These are phyloP conservation scores for Catocala nupta DNA, from an alignment of 2,888 invertebrate genomes.

Conservation along the genomic window DNA sequence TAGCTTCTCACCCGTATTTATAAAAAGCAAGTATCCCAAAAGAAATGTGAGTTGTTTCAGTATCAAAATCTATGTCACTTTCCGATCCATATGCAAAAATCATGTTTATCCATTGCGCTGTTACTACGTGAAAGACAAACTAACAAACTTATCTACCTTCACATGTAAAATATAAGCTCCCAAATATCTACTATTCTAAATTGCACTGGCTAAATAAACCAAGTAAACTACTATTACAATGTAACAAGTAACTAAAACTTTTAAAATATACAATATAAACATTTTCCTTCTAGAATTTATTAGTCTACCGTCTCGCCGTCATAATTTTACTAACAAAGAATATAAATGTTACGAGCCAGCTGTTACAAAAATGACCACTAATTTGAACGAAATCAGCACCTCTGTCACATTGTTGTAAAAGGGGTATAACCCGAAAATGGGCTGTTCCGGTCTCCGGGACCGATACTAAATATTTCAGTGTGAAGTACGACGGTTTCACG, in stretches of 20 bases:
- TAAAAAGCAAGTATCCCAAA: too few relatives aligned
- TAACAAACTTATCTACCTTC: too few relatives aligned
- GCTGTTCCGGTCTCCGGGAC: slow-evolving; percentile 51
- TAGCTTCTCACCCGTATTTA: too few relatives aligned
- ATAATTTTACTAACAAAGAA: slow-evolving; percentile 24
- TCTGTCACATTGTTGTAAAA: slow-evolving; percentile 37
- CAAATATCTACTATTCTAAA: too few relatives aligned
- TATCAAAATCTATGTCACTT: too few relatives aligned
- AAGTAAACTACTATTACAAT: not conserved
- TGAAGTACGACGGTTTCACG: slow-evolving; percentile 57
- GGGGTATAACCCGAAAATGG: slow-evolving; percentile 44
- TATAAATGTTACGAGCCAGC: slow-evolving; percentile 27
- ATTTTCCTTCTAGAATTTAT: slow-evolving; percentile 19
- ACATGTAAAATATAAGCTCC: too few relatives aligned
- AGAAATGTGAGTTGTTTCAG: too few relatives aligned
- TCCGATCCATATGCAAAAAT: too few relatives aligned
- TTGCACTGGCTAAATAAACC: not conserved
- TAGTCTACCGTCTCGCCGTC: slow-evolving; percentile 20
- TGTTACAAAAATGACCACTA: slow-evolving; percentile 23
- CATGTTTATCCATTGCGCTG: too few relatives aligned
- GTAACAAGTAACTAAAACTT: slow-evolving; percentile 20
- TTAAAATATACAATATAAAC: slow-evolving; percentile 22
- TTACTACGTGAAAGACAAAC: too few relatives aligned
- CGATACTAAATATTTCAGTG: slow-evolving; percentile 53
- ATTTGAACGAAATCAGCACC: slow-evolving; percentile 16